A percentile compares a stretch with the other conserved stretches of the same genome.
phyloP scores from a whole-genome alignment of 2,797 vertebrate species.

The Aplochiton taeniatus region DNA sequence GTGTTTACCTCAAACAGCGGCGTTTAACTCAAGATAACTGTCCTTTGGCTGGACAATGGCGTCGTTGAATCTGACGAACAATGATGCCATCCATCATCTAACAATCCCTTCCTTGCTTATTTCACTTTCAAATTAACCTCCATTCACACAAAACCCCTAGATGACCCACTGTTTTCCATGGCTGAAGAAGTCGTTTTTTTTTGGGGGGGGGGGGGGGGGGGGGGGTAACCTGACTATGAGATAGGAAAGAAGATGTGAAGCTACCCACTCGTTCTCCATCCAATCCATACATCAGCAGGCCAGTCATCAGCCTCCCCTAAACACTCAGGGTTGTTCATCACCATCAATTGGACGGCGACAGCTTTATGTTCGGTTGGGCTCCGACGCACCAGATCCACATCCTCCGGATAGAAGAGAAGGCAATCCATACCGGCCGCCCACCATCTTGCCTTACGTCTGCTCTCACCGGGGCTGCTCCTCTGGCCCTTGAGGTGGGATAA shows the following conservation, averaged over 20 bases:
- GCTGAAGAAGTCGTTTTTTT: background rate
- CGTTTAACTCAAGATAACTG: background rate
- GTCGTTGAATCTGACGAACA: background rate
- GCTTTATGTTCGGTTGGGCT: slow-evolving; percentile 54
- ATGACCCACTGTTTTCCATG: too few species aligned
- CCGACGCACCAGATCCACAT: slow-evolving; percentile 39
- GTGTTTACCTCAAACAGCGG: background rate
- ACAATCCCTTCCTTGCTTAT: too few species aligned
- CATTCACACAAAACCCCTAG: too few species aligned
- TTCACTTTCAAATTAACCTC: too few species aligned
- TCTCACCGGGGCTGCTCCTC: background rate
- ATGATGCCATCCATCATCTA: too few species aligned
- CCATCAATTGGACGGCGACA: slow-evolving; percentile 48
- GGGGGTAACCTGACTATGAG: slow-evolving; percentile 1
- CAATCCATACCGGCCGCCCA: slow-evolving; percentile 44
- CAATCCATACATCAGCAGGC: slow-evolving; percentile 21
- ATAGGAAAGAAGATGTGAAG: background rate
- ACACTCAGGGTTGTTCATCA: slow-evolving; percentile 40
- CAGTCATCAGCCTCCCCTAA: slow-evolving; percentile 24
- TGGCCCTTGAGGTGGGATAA: background rate
- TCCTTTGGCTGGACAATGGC: background rate
- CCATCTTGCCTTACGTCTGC: slow-evolving; percentile 19
- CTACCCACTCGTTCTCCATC: slow-evolving; percentile 17
- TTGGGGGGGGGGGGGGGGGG: too few species aligned
- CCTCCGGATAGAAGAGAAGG: slow-evolving; percentile 47